phyloP scores from a whole-genome alignment of 2,888 invertebrate species.

The Tiliacea citrago region DNA sequence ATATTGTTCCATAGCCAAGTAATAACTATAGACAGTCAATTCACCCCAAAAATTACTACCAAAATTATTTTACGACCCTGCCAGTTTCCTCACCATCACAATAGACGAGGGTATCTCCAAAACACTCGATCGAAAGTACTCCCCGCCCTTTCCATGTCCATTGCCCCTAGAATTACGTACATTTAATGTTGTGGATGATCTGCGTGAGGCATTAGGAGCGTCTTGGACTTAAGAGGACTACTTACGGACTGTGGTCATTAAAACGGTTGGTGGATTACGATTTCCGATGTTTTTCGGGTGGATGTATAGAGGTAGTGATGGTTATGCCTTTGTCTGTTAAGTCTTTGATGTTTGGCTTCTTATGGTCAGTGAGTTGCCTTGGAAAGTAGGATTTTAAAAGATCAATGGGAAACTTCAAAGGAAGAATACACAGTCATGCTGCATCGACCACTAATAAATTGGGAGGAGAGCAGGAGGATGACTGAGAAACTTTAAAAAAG shows the following conservation, averaged over 20 bases:
- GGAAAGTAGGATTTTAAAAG: background rate
- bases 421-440: background rate
- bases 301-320: conserved; percentile 1
- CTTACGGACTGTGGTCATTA: conserved; percentile 71
- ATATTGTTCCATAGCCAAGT: background rate
- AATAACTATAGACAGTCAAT: background rate
- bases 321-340: background rate
- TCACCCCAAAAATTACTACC: background rate
- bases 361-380: too few species aligned
- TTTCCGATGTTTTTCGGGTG: conserved; percentile 54
- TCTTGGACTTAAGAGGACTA: conserved; percentile 64
- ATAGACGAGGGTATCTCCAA: conserved; percentile 51
- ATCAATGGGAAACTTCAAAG: background rate
- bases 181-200: conserved; percentile 78
- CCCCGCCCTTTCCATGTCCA: conserved; percentile 77
- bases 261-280: conserved; percentile 53
- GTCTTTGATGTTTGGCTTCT: conserved; percentile 26
- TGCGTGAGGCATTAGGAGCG: conserved; percentile 70
- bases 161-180: conserved; percentile 68
- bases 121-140: conserved; percentile 65
- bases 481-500: background rate
- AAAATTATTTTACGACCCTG: conserved; percentile 25
- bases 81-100: conserved; percentile 33
- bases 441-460: background rate
- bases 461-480: background rate